A percentile compares a stretch with the other conserved stretches of the same genome.
These are phyloP conservation scores for Leptinotarsa juncta DNA, from an alignment of 2,888 invertebrate species.

Conservation along the genomic window DNA sequence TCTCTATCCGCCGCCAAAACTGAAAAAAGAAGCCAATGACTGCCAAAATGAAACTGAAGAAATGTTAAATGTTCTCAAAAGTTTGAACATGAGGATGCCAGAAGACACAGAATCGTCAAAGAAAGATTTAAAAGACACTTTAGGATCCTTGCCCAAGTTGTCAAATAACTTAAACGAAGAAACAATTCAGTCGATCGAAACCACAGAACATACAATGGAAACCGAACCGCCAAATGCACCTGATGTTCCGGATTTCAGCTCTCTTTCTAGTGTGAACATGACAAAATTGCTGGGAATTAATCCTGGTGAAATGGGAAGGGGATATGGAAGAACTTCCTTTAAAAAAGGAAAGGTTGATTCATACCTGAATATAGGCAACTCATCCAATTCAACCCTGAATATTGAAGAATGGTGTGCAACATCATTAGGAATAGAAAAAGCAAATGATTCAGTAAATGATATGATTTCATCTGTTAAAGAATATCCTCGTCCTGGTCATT, in stretches of 20 bases:
- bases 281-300: conserved; percentile 8
- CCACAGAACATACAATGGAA: conserved; percentile 2
- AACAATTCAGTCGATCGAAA: not conserved
- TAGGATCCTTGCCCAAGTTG: not conserved
- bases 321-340: not conserved
- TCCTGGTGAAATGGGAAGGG: not conserved
- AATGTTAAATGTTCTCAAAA: conserved; percentile 36
- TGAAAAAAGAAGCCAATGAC: conserved; percentile 34
- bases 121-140: conserved; percentile 4
- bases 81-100: conserved; percentile 26
- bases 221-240: not conserved
- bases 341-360: not conserved
- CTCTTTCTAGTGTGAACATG: conserved; percentile 15
- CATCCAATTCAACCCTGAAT: not conserved
- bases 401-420: conserved; percentile 14
- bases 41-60: conserved; percentile 40
- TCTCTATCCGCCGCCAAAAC: conserved; percentile 33
- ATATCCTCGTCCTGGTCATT: no score
- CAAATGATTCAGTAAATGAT: not conserved
- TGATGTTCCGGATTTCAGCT: conserved; percentile 8
- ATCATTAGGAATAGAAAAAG: not conserved
- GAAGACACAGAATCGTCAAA: conserved; percentile 8
- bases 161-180: not conserved
- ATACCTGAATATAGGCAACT: not conserved
- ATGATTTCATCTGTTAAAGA: not conserved